These are phyloP conservation scores for Vanessa atalanta DNA, from an alignment of 1,140 invertebrate genomes.

Conservation along the genomic window DNA sequence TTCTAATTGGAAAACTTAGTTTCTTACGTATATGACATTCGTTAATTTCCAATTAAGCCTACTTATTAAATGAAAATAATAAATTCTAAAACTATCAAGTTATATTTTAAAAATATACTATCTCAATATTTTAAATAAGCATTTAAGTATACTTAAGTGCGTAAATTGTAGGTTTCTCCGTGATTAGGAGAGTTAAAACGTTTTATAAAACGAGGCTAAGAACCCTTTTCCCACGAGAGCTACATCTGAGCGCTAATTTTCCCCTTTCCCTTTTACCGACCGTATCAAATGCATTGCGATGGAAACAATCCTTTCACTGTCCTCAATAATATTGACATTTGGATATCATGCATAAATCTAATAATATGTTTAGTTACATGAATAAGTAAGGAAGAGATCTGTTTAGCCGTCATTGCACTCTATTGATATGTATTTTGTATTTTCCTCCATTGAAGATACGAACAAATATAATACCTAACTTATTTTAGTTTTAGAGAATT, in stretches of 20 bases:
- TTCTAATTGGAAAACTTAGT: neutral
- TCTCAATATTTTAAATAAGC: neutral
- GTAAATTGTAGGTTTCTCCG: conserved; percentile 3
- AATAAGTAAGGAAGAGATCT: no score
- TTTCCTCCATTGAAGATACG: no score
- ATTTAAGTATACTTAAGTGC: neutral
- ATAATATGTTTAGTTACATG: neutral
- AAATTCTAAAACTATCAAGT: no score
- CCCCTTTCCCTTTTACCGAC: conserved; percentile 47
- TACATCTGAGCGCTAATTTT: conserved; percentile 37
- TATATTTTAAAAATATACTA: no score
- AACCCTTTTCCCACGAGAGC: conserved; percentile 39
- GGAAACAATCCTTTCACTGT: conserved; percentile 44
- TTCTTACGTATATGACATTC: no score
- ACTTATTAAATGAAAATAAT: no score
- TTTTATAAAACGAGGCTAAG: neutral
- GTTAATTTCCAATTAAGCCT: no score
- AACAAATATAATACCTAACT: no score
- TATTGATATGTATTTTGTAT: no score
- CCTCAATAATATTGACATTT: conserved; percentile 19
- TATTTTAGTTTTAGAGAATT: no score
- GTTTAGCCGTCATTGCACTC: no score
- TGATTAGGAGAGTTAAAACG: neutral
- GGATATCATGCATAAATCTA: neutral
- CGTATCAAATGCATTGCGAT: conserved; percentile 41